Percentiles rank a stretch among this genome's conserved stretches.
Conservation (phyloP, 2,888 invertebrate genomes). For the Trichopoda pennipes region DNA sequence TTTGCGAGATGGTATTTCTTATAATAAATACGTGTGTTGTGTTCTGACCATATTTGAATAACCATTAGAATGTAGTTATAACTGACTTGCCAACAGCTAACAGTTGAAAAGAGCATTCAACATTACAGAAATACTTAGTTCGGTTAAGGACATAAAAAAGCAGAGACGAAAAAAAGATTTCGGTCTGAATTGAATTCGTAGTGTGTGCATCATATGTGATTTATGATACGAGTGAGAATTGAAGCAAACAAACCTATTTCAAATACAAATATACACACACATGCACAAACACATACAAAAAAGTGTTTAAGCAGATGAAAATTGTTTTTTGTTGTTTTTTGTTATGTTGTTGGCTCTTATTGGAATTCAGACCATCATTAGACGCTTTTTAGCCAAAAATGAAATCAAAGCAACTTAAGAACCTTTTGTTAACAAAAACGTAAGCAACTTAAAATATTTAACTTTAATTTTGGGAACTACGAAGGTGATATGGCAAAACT, state of each 20-base stretch:
- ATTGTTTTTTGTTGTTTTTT: not conserved
- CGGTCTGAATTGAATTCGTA: conserved; percentile 21
- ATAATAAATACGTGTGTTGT: conserved; percentile 13
- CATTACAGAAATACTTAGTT: conserved; percentile 32
- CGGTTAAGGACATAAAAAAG: not conserved
- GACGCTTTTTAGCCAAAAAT: conserved; percentile 28
- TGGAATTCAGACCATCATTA: conserved; percentile 56
- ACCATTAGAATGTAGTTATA: conserved; percentile 66
- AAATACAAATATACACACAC: conserved; percentile 25
- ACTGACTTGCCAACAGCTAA: conserved; percentile 59
- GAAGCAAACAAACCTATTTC: conserved; percentile 62
- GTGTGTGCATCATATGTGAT: conserved; percentile 52
- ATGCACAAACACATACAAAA: not conserved
- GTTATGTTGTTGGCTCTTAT: conserved; percentile 45
- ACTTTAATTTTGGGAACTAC: too few species aligned
- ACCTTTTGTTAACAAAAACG: conserved; percentile 27
- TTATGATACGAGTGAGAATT: conserved; percentile 66
- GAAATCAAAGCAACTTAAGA: conserved; percentile 12
- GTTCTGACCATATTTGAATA: conserved; percentile 70
- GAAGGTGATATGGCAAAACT: too few species aligned
- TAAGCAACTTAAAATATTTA: too few species aligned
- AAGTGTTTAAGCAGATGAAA: conserved; percentile 18
- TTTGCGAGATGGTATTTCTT: not conserved
- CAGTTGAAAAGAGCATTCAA: conserved; percentile 33
- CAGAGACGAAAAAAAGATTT: not conserved